These are phyloP conservation scores for Pelagia noctiluca DNA, from an alignment of 30 jellyfish, hydroid and myxozoan species.

Conservation along the genomic window DNA sequence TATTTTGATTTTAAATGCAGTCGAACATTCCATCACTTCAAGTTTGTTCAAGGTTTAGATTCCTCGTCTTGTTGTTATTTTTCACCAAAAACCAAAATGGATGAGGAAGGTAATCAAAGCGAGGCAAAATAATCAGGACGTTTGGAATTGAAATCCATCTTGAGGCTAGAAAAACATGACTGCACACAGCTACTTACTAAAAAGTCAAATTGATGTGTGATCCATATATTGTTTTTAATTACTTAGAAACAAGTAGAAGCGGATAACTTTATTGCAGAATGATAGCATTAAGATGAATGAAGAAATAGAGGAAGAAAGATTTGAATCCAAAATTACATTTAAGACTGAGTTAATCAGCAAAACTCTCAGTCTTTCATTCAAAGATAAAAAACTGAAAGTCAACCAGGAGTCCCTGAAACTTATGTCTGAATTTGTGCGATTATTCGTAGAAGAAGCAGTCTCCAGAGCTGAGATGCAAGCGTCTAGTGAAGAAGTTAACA, in stretches of 20 bases:
- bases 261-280: background rate
- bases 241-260: background rate
- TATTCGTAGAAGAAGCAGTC: slow-evolving; percentile 56
- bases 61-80: too few species aligned
- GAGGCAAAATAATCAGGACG: too few species aligned
- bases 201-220: too few species aligned
- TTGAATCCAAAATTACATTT: slow-evolving; percentile 8
- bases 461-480: slow-evolving; percentile 68
- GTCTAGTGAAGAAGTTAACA: slow-evolving; percentile 26
- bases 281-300: background rate
- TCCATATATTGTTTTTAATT: too few species aligned
- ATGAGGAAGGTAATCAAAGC: too few species aligned
- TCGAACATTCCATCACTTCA: too few species aligned
- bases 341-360: slow-evolving; percentile 45
- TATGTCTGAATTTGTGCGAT: slow-evolving; percentile 46
- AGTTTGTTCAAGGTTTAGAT: too few species aligned
- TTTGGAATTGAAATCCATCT: too few species aligned
- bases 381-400: slow-evolving; percentile 53
- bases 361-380: slow-evolving; percentile 11
- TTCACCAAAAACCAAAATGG: too few species aligned
- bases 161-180: too few species aligned
- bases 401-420: slow-evolving; percentile 25
- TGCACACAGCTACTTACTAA: too few species aligned
- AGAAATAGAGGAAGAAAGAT: background rate
- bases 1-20: too few species aligned